Percentiles rank a stretch among this genome's conserved stretches.
Evolutionary conservation across 1,140 invertebrate species (phyloP).

Genomic region (Helicoverpa armigera): DNA sequence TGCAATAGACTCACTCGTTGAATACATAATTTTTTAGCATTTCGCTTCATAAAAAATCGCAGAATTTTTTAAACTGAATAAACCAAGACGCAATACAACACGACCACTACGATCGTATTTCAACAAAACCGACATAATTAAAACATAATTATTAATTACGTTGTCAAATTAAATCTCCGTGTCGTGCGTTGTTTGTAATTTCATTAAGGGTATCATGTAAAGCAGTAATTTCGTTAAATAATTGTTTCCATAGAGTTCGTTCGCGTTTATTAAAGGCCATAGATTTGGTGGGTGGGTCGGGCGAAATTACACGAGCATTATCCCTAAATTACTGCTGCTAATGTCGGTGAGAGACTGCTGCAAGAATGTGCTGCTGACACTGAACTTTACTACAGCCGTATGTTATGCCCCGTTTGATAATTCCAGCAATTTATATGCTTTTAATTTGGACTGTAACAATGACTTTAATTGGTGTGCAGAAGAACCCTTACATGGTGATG

Average conservation of each 20-base stretch:
- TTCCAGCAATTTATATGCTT: too few relatives aligned
- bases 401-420: constrained; percentile 3
- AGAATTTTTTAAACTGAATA: constrained; percentile 4
- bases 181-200: constrained; percentile 64
- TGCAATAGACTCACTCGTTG: too few relatives aligned
- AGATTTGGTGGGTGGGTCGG: constrained; percentile 75
- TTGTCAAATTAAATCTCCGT: constrained; percentile 60
- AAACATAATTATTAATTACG: constrained; percentile 54
- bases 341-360: constrained; percentile 70
- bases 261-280: constrained; percentile 84
- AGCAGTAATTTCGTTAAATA: constrained; percentile 81
- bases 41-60: not conserved
- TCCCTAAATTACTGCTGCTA: constrained; percentile 84
- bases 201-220: constrained; percentile 70
- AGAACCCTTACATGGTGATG: too few relatives aligned
- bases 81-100: constrained; percentile 13
- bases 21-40: too few relatives aligned
- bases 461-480: too few relatives aligned
- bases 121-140: constrained; percentile 41
- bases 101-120: constrained; percentile 27
- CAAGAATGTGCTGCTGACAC: constrained; percentile 64
- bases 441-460: too few relatives aligned
- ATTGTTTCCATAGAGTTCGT: constrained; percentile 78
- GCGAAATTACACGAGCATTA: constrained; percentile 81
- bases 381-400: constrained; percentile 63